These are phyloP conservation scores for Protomyctophum bolini DNA, from an alignment of 2,113 vertebrate genomes.

Conservation along the genomic window DNA sequence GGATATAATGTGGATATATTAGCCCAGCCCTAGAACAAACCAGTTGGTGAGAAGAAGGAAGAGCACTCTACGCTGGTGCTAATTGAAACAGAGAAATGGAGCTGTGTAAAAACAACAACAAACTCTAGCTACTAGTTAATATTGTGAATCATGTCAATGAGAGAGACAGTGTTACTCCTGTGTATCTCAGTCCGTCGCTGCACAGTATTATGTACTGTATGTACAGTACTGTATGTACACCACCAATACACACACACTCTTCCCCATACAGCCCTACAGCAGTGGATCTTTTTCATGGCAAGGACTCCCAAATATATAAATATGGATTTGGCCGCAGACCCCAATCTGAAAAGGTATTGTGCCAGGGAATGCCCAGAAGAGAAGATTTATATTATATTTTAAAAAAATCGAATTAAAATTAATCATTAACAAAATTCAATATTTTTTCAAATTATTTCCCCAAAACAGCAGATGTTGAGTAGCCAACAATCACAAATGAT, in stretches of 20 bases:
- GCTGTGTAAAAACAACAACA: slow-evolving; percentile 15
- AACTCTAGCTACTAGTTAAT: slow-evolving; percentile 9
- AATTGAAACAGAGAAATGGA: slow-evolving; percentile 29
- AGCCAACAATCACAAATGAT: too few species aligned
- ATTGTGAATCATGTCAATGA: slow-evolving; percentile 9
- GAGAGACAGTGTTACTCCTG: slow-evolving; percentile 5
- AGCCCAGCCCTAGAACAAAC: not conserved
- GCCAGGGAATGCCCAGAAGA: too few species aligned
- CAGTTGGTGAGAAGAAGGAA: slow-evolving; percentile 23
- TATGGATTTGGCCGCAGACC: too few species aligned
- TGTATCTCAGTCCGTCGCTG: not conserved
- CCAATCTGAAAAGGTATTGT: too few species aligned
- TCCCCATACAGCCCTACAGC: not conserved
- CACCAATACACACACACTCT: slow-evolving; percentile 10
- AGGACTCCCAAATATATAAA: too few species aligned
- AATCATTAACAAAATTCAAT: too few species aligned
- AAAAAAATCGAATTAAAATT: too few species aligned
- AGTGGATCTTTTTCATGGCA: too few species aligned
- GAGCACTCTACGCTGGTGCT: slow-evolving; percentile 33
- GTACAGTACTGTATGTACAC: not conserved
- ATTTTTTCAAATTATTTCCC: too few species aligned
- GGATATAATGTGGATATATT: too few species aligned
- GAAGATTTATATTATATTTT: too few species aligned
- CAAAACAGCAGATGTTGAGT: too few species aligned
- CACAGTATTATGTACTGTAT: not conserved